Evolutionary conservation across 2,888 invertebrate species (phyloP), one percentile per base, ranked within the genome.

Genomic region (Pachymerium ferrugineum): DNA sequence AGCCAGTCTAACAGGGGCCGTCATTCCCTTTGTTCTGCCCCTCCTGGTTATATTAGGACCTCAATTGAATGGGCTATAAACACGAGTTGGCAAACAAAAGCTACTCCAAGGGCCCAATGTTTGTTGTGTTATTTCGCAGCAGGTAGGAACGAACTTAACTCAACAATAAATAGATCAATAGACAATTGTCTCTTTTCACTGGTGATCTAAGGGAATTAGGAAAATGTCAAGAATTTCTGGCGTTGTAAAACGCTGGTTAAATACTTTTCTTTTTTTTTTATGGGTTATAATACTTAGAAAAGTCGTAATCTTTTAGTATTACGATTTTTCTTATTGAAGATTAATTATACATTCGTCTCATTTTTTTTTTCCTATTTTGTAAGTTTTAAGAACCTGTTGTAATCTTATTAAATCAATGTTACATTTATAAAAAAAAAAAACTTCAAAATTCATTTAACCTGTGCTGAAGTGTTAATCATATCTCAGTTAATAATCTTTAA

Each of bases 11-110:
- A 62, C 62, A 1, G 62, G 62, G 47, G 62, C 8, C 14, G 3
- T 25, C 12, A 62, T 25, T 28, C 14, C 12, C 62, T 62, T 62
- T 62, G 62, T 62, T 62, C 62, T 62, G 62, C 62, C 62, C 62
- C 62, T 62, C 62, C 62, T 62, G 62, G 14, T 62, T 62, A 28
- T 62, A 62, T 62, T 62, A 62, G 62, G 62, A 62, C 62, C 28
- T 12, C 38, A 38, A 38, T 38, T 38, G n/a, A 38, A 16, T 3
- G 38, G 3, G 62, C 62, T 1, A 62, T 62, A 62, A 62, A 62
- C 62, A 62, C 14, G 28, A 28, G 62, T 12, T n/a, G n/a, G 1
- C 28, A n/a, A 10, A 62, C 62, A 62, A 62, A 28, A 14, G 28
- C n/a, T n/a, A 25, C 28, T 25, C 25, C 1, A n/a, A 25, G 62